These are phyloP conservation scores for Cochlearius cochlearius DNA, from an alignment of 2,113 vertebrate genomes.

Conservation along the genomic window DNA sequence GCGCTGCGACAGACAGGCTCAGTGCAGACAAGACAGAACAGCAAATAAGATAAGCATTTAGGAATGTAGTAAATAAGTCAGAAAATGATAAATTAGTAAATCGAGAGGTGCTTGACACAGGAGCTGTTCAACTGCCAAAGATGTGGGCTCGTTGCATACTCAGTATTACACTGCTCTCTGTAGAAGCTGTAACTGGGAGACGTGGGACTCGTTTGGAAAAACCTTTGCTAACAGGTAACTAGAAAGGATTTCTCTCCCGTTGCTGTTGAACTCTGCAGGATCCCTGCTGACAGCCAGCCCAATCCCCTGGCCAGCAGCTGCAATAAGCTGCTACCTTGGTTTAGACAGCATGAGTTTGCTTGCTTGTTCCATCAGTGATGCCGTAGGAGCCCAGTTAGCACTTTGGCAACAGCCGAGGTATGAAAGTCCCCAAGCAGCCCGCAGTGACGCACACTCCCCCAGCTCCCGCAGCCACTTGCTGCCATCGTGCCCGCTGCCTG, in stretches of 20 bases:
- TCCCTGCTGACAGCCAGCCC: background rate
- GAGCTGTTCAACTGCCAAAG: background rate
- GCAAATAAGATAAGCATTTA: background rate
- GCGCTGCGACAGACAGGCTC: background rate
- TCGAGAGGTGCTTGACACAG: background rate
- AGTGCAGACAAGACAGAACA: background rate
- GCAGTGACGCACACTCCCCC: background rate
- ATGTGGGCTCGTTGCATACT: background rate
- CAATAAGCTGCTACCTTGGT: background rate
- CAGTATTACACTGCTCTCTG: background rate
- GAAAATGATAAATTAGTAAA: background rate
- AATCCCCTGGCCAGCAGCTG: background rate
- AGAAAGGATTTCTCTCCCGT: background rate
- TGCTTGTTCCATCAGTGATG: background rate
- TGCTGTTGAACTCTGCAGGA: background rate
- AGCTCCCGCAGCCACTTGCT: background rate
- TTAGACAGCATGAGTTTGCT: background rate
- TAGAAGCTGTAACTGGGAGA: background rate
- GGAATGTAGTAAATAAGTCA: background rate
- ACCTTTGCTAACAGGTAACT: background rate
- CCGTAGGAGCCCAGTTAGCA: background rate
- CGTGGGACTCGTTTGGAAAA: fast-evolving
- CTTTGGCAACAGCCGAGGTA: background rate
- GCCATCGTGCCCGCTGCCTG: background rate
- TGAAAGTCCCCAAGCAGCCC: background rate